Percentiles rank a stretch among this genome's conserved stretches.
Evolutionary conservation across 1,140 invertebrate species (phyloP).

Genomic region (Macrotrachela quadricornifera): DNA sequence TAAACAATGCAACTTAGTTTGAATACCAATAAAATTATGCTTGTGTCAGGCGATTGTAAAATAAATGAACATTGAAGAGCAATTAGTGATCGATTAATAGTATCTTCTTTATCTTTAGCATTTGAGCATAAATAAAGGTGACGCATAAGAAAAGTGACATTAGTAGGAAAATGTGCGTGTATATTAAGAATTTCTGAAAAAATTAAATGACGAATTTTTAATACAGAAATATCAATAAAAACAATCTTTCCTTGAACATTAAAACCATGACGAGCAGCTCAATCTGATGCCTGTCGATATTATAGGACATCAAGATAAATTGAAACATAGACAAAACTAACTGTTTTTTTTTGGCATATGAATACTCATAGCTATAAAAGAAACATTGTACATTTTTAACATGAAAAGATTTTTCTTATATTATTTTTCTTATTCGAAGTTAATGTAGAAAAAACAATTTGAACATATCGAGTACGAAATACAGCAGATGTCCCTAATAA

Average conservation of each 20-base stretch:
- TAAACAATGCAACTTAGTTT: neutral
- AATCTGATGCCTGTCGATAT: neutral
- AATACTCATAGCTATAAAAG: neutral
- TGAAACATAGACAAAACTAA: neutral
- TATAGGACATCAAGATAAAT: neutral
- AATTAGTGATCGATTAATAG: neutral
- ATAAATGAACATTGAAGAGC: neutral
- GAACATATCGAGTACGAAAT: neutral
- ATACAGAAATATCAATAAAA: neutral
- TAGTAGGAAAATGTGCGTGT: neutral
- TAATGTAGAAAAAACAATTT: neutral
- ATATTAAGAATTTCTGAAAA: neutral
- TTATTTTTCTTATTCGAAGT: no score
- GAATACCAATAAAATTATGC: neutral
- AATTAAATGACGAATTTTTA: neutral
- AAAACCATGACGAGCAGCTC: neutral
- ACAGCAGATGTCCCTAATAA: no score
- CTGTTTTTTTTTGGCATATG: conserved; percentile 2
- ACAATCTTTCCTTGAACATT: neutral
- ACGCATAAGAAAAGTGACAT: neutral
- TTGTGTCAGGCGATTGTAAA: neutral
- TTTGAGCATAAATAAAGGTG: neutral
- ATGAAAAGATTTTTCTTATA: no score
- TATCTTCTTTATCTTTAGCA: neutral
- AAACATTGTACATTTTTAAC: no score